phyloP scores from a whole-genome alignment of 1,140 invertebrate genomes.

The Temnothorax nylanderi region DNA sequence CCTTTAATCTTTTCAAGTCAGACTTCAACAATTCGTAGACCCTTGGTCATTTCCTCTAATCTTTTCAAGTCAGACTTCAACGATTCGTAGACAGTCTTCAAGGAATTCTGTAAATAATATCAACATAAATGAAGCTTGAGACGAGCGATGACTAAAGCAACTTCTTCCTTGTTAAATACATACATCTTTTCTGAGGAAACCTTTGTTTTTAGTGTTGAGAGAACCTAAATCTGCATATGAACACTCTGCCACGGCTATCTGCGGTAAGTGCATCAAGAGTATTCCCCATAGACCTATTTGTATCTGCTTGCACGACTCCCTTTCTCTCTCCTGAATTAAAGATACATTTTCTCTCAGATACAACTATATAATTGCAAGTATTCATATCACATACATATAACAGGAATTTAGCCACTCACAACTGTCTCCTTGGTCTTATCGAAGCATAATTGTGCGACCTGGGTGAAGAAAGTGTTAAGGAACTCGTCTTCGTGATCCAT shows the following conservation, averaged over 20 bases:
- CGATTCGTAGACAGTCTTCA: conserved; percentile 85
- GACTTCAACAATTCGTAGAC: conserved; percentile 84
- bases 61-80: too few relatives aligned
- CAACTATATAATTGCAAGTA: conserved; percentile 6
- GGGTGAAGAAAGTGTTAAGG: conserved; percentile 88
- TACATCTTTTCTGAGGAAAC: conserved; percentile 89
- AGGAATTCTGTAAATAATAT: conserved; percentile 86
- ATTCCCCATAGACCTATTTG: conserved; percentile 87
- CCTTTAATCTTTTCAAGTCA: conserved; percentile 87
- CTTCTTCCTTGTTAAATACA: conserved; percentile 53
- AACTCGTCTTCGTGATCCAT: conserved; percentile 88
- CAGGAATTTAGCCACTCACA: conserved; percentile 65
- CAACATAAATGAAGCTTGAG: neutral
- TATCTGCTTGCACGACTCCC: conserved; percentile 85
- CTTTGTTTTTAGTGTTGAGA: conserved; percentile 83
- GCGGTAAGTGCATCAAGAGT: conserved; percentile 79
- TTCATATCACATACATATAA: conserved; percentile 24
- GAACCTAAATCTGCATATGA: conserved; percentile 90
- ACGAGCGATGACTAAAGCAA: conserved; percentile 11
- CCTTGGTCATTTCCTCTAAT: too few relatives aligned
- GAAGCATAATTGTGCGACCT: conserved; percentile 88
- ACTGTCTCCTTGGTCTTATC: conserved; percentile 90
- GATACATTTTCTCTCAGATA: conserved; percentile 48
- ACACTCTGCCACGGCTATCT: conserved; percentile 88
- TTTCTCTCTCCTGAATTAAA: conserved; percentile 88